These are phyloP conservation scores for Heteronetta atricapilla DNA, from an alignment of 2,113 vertebrate genomes.

Conservation along the genomic window DNA sequence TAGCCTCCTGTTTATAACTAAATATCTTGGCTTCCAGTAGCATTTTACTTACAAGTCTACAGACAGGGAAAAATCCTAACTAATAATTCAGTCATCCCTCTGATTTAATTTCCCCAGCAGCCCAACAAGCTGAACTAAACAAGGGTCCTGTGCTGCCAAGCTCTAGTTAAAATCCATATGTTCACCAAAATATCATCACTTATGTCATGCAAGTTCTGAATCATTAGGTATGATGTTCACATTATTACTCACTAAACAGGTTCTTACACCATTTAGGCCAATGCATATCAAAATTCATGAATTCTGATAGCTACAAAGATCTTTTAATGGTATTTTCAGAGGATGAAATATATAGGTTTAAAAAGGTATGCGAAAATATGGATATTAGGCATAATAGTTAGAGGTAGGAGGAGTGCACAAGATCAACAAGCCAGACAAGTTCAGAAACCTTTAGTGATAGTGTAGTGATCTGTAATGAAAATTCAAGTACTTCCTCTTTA, in stretches of 20 bases:
- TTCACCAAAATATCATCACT: slow-evolving; percentile 54
- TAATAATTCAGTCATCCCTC: slow-evolving; percentile 4
- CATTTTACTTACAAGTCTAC: background rate
- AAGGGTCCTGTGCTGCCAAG: slow-evolving; percentile 31
- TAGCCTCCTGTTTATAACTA: background rate
- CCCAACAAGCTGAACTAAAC: background rate
- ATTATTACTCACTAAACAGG: slow-evolving; percentile 57
- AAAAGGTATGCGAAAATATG: slow-evolving; percentile 57
- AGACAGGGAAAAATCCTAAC: background rate
- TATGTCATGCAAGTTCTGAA: slow-evolving; percentile 60
- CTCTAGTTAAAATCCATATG: slow-evolving; percentile 68
- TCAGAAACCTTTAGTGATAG: slow-evolving; percentile 64
- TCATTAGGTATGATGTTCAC: slow-evolving; percentile 65
- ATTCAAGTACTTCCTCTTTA: slow-evolving; percentile 62
- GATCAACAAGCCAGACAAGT: slow-evolving; percentile 65
- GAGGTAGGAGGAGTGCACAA: slow-evolving; percentile 44
- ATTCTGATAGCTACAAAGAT: slow-evolving; percentile 54
- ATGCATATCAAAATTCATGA: slow-evolving; percentile 68
- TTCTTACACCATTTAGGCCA: slow-evolving; percentile 8
- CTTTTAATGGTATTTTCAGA: slow-evolving; percentile 56
- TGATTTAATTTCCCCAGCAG: slow-evolving; percentile 19
- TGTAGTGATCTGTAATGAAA: slow-evolving; percentile 64
- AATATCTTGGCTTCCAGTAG: background rate
- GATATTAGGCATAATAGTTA: slow-evolving; percentile 54
- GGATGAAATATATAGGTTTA: slow-evolving; percentile 54